phyloP scores from a whole-genome alignment of 2,888 invertebrate species.

The Tiphia femorata region DNA sequence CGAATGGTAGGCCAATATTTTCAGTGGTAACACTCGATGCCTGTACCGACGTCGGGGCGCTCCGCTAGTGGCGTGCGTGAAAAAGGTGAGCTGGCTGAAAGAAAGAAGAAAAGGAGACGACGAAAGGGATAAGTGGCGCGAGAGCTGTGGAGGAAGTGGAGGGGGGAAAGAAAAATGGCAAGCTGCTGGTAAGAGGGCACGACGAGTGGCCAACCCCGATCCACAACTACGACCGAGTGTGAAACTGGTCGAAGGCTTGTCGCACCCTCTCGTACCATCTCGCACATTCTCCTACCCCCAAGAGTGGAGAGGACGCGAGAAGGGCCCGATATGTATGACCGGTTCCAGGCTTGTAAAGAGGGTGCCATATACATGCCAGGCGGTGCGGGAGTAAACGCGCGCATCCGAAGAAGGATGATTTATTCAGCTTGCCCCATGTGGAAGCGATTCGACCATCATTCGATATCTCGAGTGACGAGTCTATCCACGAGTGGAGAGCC shows the following conservation, averaged over 20 bases:
- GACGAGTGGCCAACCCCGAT: too few species aligned
- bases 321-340: too few species aligned
- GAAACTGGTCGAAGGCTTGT: background rate
- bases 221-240: background rate
- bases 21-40: conserved; percentile 39
- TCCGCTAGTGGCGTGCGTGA: conserved; percentile 4
- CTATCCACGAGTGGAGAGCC: background rate
- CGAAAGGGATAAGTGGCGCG: background rate
- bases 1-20: conserved; percentile 38
- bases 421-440: background rate
- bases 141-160: conserved; percentile 15
- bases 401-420: too few species aligned
- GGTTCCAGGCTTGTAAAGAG: too few species aligned
- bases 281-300: too few species aligned
- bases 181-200: too few species aligned
- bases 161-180: conserved; percentile 21
- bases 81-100: conserved; percentile 7
- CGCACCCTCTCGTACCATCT: background rate
- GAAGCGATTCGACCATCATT: background rate
- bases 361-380: background rate
- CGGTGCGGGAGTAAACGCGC: too few species aligned
- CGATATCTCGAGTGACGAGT: background rate
- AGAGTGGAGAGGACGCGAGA: conserved; percentile 17
- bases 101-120: background rate
- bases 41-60: conserved; percentile 14